Conservation (phyloP, 2,113 vertebrate genomes). For the Tapirus terrestris region DNA sequence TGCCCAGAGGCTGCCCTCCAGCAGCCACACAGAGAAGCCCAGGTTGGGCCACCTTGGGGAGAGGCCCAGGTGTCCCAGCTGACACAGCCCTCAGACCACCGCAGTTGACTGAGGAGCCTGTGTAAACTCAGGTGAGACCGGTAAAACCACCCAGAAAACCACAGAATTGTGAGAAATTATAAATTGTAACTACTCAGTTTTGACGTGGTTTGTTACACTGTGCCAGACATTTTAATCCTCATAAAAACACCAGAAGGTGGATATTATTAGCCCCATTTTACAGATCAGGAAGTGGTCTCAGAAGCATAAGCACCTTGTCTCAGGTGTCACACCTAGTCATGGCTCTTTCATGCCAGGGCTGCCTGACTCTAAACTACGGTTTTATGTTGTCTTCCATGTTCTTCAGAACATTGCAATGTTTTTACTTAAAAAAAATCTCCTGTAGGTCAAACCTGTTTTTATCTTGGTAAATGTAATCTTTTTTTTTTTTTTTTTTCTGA, state of each 20-base stretch:
- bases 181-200: background rate
- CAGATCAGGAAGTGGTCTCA: background rate
- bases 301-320: background rate
- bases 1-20: background rate
- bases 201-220: background rate
- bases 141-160: background rate
- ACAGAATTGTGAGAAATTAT: background rate
- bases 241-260: background rate
- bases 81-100: rapidly evolving
- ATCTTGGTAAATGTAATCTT: background rate
- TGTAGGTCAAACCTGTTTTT: background rate
- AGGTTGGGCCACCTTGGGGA: background rate
- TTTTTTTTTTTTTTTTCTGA: background rate
- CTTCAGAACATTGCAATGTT: background rate
- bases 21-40: background rate
- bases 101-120: rapidly evolving
- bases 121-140: background rate
- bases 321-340: background rate
- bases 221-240: background rate
- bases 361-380: background rate
- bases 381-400: background rate
- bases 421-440: background rate
- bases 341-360: background rate
- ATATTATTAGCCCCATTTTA: background rate
- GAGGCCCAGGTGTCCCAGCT: rapidly evolving